These are phyloP conservation scores for Halcyon malimbica DNA, from an alignment of 2,113 vertebrate genomes.

Conservation along the genomic window DNA sequence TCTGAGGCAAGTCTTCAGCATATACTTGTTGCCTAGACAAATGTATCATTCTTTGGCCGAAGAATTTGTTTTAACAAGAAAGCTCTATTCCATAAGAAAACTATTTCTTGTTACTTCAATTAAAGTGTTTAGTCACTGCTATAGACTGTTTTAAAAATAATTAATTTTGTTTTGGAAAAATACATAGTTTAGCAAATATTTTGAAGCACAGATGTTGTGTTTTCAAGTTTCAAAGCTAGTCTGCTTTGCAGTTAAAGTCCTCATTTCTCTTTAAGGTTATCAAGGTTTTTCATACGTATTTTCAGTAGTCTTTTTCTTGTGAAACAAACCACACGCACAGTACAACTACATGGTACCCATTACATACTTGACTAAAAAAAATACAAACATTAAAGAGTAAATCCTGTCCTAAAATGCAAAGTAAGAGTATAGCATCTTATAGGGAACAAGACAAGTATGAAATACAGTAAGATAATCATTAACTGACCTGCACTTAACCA, in stretches of 20 bases:
- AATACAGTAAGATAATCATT: background rate
- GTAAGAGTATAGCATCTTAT: background rate
- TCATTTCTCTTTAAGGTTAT: background rate
- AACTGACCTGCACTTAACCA: background rate
- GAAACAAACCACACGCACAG: background rate
- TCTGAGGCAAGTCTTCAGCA: conserved; percentile 22
- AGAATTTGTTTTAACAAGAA: conserved; percentile 15
- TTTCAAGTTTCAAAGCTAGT: background rate
- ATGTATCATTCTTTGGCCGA: background rate
- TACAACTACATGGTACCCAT: background rate
- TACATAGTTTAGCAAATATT: background rate
- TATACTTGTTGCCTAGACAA: conserved; percentile 52
- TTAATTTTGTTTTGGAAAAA: background rate
- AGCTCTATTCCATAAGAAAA: background rate
- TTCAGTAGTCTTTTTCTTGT: background rate
- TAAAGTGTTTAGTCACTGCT: background rate
- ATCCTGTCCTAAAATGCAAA: background rate
- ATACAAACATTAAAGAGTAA: background rate
- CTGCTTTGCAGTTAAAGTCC: background rate
- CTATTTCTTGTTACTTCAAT: background rate
- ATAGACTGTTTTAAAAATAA: background rate
- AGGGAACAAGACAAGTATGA: background rate
- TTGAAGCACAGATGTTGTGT: background rate
- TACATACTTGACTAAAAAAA: background rate
- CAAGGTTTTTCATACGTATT: background rate